Percentiles rank a stretch among this genome's conserved stretches.
Evolutionary conservation across 2,888 invertebrate species (phyloP).

Genomic region (Pharmacophagus antenor): DNA sequence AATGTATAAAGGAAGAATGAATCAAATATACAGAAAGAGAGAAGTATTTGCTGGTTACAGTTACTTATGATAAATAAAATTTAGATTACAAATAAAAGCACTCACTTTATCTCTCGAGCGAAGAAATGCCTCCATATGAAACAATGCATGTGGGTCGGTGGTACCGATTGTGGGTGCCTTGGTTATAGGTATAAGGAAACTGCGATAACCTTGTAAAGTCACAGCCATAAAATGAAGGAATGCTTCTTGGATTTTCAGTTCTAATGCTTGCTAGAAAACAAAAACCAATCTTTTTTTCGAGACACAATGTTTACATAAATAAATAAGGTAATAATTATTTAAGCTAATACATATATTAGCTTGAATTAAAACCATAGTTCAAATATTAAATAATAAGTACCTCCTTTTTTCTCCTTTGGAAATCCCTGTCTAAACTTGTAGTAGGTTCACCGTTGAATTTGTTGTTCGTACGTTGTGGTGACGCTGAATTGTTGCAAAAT

Average conservation of each 20-base stretch:
- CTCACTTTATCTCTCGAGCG: slow-evolving; percentile 90
- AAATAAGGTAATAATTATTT: no score
- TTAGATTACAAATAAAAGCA: no score
- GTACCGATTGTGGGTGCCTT: slow-evolving; percentile 96
- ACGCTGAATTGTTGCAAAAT: slow-evolving; percentile 45
- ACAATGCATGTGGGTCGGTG: slow-evolving; percentile 96
- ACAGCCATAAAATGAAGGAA: slow-evolving; percentile 97
- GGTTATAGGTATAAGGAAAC: slow-evolving; percentile 94
- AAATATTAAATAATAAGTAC: slow-evolving; percentile 54
- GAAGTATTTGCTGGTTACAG: no score
- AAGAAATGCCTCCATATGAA: slow-evolving; percentile 94
- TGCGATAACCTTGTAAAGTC: slow-evolving; percentile 93
- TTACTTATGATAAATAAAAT: not conserved
- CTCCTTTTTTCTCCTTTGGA: slow-evolving; percentile 90
- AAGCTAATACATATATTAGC: no score
- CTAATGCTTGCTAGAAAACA: slow-evolving; percentile 89
- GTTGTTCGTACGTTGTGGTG: slow-evolving; percentile 64
- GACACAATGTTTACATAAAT: no score
- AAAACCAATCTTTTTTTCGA: no score
- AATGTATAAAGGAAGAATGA: no score
- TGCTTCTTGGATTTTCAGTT: slow-evolving; percentile 97
- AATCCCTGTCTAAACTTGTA: slow-evolving; percentile 89
- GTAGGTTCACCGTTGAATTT: slow-evolving; percentile 80
- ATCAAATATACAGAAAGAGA: no score
- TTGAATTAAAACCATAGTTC: no score